These are phyloP conservation scores for Zophobas atratus DNA, from an alignment of 1,140 invertebrate genomes.

Conservation along the genomic window DNA sequence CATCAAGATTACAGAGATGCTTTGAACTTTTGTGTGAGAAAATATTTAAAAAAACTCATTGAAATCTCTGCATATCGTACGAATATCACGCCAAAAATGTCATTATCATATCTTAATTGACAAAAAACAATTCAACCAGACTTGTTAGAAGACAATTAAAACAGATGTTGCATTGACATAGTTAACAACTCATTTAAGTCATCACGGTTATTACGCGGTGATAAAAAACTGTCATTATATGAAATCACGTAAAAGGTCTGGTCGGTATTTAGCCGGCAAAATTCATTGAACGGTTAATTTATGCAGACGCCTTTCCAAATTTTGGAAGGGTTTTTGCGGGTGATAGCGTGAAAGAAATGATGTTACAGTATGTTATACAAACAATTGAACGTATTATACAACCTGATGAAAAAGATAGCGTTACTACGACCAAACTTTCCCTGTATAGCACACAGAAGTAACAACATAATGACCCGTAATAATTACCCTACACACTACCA, in stretches of 20 bases:
- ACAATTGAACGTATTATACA: no score
- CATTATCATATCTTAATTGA: conserved; percentile 17
- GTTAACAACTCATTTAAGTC: conserved; percentile 23
- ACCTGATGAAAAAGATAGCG: no score
- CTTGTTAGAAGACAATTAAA: conserved; percentile 10
- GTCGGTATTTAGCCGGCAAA: neutral
- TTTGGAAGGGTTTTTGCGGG: no score
- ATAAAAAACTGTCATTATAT: conserved; percentile 14
- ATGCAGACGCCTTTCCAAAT: neutral
- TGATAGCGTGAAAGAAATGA: no score
- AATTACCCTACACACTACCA: neutral
- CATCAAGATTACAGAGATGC: conserved; percentile 1
- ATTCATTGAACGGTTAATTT: conserved; percentile 3
- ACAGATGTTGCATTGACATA: conserved; percentile 25
- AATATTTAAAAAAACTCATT: conserved; percentile 2
- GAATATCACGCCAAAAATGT: neutral
- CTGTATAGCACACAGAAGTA: no score
- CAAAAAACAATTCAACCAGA: neutral
- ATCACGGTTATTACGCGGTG: neutral
- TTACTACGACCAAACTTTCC: no score
- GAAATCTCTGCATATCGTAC: neutral
- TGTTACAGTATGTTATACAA: no score
- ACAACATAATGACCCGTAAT: neutral
- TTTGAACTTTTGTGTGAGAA: neutral
- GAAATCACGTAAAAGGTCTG: conserved; percentile 18